Percentiles rank a stretch among this genome's conserved stretches.
Conservation (phyloP, 2,113 vertebrate genomes). For the Coracopsis vasa region DNA sequence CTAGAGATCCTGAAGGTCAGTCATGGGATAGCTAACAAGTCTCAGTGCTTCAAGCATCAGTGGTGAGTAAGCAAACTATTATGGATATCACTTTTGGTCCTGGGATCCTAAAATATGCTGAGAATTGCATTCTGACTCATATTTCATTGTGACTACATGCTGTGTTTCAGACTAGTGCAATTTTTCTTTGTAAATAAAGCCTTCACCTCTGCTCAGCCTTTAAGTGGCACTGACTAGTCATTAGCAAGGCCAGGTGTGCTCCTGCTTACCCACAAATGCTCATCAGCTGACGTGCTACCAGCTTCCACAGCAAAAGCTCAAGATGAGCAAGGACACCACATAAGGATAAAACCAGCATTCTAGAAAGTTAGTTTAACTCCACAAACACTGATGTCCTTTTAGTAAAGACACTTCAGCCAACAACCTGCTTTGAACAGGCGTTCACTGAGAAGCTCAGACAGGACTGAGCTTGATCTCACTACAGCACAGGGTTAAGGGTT, state of each 20-base stretch:
- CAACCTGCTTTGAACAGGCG: background rate
- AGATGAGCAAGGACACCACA: background rate
- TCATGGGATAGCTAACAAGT: background rate
- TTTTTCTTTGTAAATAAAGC: constrained; percentile 18
- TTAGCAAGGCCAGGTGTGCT: constrained; percentile 44
- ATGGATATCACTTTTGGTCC: background rate
- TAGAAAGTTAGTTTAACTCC: background rate
- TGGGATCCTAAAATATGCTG: background rate
- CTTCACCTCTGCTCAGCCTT: background rate
- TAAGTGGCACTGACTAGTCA: constrained; percentile 42
- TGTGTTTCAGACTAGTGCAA: background rate
- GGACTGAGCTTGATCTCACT: background rate
- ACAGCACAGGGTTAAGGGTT: background rate
- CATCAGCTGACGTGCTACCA: constrained; percentile 13
- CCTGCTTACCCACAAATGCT: constrained; percentile 30
- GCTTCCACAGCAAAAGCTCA: constrained; percentile 10
- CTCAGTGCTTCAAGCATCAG: background rate
- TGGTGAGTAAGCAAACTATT: background rate
- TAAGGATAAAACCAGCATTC: background rate
- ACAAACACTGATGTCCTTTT: background rate
- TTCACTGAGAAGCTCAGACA: background rate
- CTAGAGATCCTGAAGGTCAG: background rate
- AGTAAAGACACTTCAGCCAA: background rate
- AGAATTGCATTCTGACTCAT: background rate
- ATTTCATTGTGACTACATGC: background rate